Percentiles rank a stretch among this genome's conserved stretches.
Conservation (phyloP, 2,888 invertebrate species). For the Syritta pipiens region DNA sequence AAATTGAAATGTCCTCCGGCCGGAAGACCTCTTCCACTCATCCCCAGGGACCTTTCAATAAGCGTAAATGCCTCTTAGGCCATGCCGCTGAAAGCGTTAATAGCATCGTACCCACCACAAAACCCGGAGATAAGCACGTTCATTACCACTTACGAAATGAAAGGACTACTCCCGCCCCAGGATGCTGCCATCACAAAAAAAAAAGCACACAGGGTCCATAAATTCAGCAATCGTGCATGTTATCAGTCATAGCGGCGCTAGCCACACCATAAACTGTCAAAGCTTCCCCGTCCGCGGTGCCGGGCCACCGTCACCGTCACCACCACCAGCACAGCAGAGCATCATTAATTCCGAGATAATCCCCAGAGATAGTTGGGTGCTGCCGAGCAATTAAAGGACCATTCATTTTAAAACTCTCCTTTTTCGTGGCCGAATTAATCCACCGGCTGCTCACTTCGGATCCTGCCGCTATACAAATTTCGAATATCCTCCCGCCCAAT, state of each 20-base stretch:
- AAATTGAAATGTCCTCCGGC: no score
- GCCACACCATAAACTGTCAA: conserved; percentile 23
- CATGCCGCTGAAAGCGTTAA: no score
- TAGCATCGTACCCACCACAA: no score
- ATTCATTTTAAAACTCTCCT: conserved; percentile 39
- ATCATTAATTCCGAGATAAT: conserved; percentile 58
- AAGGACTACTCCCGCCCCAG: not conserved
- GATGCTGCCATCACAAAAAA: not conserved
- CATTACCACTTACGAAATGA: not conserved
- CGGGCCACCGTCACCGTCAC: no score
- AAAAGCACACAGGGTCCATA: not conserved
- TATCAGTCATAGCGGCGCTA: conserved; percentile 21
- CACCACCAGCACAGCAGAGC: conserved; percentile 5
- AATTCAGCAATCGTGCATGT: conserved; percentile 16
- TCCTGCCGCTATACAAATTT: conserved; percentile 35
- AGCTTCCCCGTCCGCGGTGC: conserved; percentile 9
- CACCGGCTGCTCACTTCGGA: not conserved
- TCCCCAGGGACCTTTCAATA: no score
- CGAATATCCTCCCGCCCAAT: not conserved
- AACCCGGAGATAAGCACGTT: not conserved
- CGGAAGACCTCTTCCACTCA: no score
- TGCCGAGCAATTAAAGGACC: conserved; percentile 46
- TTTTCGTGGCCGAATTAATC: conserved; percentile 36
- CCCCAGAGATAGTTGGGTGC: conserved; percentile 29
- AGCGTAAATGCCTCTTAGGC: no score